Conservation (phyloP, 1,140 invertebrate species). For the Drosophila ironensis region DNA sequence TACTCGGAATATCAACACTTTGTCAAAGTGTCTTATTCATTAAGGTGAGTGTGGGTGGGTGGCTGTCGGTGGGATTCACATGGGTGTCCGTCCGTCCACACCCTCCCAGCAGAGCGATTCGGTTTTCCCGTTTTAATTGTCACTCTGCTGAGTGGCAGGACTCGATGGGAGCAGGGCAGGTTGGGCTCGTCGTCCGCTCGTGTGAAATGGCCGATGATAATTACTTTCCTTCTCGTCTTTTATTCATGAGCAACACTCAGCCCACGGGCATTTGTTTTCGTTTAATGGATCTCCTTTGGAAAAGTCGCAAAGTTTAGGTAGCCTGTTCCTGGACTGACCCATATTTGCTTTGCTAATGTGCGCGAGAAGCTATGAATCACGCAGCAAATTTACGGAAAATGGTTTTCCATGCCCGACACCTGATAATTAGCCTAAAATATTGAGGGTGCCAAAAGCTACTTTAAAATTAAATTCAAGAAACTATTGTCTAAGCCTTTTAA, state of each 20-base stretch:
- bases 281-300: conserved; percentile 60
- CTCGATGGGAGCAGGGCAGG: not conserved
- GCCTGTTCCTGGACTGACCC: not conserved
- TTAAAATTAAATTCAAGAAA: too few relatives aligned
- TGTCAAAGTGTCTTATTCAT: conserved; percentile 65
- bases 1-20: conserved; percentile 79
- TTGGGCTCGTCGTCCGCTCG: conserved; percentile 2
- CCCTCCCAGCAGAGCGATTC: conserved; percentile 19
- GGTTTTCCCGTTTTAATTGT: conserved; percentile 50
- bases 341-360: conserved; percentile 32
- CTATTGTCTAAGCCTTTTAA: too few relatives aligned
- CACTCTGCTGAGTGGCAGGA: conserved; percentile 14
- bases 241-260: conserved; percentile 61
- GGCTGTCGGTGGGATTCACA: too few relatives aligned
- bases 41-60: conserved; percentile 45
- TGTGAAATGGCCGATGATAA: conserved; percentile 68
- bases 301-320: conserved; percentile 39
- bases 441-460: too few relatives aligned
- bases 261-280: conserved; percentile 53
- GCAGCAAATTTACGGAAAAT: not conserved
- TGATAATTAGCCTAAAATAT: not conserved
- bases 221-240: conserved; percentile 62
- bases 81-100: conserved; percentile 10
- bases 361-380: not conserved
- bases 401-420: not conserved